A percentile compares a stretch with the other conserved stretches of the same genome.
Conservation (phyloP, 2,888 invertebrate genomes). For the Himalopsyche tibetana region DNA sequence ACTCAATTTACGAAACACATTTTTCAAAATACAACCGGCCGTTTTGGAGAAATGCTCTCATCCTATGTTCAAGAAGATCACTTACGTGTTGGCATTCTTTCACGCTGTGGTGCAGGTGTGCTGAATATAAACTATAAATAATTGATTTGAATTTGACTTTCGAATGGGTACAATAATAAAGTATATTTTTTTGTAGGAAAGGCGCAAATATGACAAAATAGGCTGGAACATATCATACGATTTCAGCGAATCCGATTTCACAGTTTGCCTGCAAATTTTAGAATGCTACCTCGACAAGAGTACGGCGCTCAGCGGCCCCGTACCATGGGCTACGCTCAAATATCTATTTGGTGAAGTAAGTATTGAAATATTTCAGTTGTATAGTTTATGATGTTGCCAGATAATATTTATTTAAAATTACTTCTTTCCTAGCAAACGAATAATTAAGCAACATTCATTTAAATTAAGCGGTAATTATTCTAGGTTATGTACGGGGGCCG, state of each 20-base stretch:
- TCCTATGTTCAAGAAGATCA: conserved; percentile 85
- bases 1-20: conserved; percentile 91
- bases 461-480: neutral
- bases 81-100: conserved; percentile 94
- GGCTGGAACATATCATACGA: conserved; percentile 97
- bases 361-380: conserved; percentile 2
- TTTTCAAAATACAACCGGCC: conserved; percentile 88
- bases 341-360: conserved; percentile 93
- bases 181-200: conserved; percentile 78
- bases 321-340: conserved; percentile 94
- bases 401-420: too few relatives aligned
- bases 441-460: too few relatives aligned
- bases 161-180: neutral
- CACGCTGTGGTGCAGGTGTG: conserved; percentile 91
- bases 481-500: conserved; percentile 96
- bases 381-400: too few relatives aligned
- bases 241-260: conserved; percentile 95
- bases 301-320: conserved; percentile 77
- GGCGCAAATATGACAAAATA: conserved; percentile 94
- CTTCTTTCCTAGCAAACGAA: too few relatives aligned
- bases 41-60: conserved; percentile 86
- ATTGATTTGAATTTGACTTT: neutral
- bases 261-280: conserved; percentile 90
- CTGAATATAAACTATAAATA: neutral
- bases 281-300: conserved; percentile 89